Percentiles rank a stretch among this genome's conserved stretches.
Evolutionary conservation across 2,888 invertebrate genomes (phyloP).

Genomic region (Heliconius charithonia): DNA sequence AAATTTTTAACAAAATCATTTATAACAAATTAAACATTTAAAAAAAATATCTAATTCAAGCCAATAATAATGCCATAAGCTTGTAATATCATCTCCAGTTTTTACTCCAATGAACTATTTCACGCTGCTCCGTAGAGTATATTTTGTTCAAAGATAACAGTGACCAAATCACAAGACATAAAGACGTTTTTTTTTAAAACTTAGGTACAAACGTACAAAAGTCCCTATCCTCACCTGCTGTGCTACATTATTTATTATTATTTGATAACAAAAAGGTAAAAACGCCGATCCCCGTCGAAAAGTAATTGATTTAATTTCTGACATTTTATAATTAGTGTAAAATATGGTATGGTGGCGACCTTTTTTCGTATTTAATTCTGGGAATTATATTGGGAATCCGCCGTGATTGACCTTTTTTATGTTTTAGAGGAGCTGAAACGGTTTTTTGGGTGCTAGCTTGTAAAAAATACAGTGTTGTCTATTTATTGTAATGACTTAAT

Average conservation of each 20-base stretch:
- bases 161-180: slow-evolving; percentile 80
- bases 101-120: slow-evolving; percentile 67
- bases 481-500: background rate
- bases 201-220: slow-evolving; percentile 54
- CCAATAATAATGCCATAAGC: background rate
- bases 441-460: background rate
- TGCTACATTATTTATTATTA: slow-evolving; percentile 75
- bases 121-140: slow-evolving; percentile 73
- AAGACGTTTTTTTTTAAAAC: slow-evolving; percentile 67
- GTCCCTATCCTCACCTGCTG: slow-evolving; percentile 76
- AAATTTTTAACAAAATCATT: no score
- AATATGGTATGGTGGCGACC: slow-evolving; percentile 63
- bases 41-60: background rate
- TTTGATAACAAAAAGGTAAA: slow-evolving; percentile 55
- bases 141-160: slow-evolving; percentile 78
- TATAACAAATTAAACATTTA: background rate
- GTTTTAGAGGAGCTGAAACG: background rate
- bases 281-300: slow-evolving; percentile 50
- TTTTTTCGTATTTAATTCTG: slow-evolving; percentile 48
- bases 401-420: slow-evolving; percentile 34
- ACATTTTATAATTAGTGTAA: slow-evolving; percentile 79
- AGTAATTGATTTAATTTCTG: slow-evolving; percentile 77
- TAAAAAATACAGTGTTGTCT: background rate
- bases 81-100: slow-evolving; percentile 55
- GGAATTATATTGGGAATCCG: slow-evolving; percentile 41